phyloP scores from a whole-genome alignment of 2,888 invertebrate genomes.

The Oscheius myriophilus region DNA sequence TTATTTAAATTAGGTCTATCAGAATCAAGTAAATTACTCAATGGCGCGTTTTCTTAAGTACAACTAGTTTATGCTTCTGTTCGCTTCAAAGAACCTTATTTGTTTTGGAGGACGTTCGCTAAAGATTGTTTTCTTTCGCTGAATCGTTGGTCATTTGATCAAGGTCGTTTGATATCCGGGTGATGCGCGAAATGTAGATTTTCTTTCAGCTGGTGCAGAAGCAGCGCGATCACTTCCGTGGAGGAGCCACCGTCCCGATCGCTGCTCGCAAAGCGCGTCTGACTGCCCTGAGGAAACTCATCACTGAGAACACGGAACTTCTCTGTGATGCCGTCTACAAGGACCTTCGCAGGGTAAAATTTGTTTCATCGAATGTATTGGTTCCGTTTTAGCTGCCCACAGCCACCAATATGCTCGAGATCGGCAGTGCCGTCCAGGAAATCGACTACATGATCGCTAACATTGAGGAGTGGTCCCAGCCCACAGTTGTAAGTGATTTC shows the following conservation, averaged over 20 bases:
- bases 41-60: too few species aligned
- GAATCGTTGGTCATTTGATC: too few species aligned
- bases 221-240: conserved; percentile 21
- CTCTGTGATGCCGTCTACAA: conserved; percentile 28
- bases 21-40: too few species aligned
- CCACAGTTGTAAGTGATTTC: conserved; percentile 26
- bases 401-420: conserved; percentile 28
- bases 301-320: conserved; percentile 26
- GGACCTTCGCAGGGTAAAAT: conserved; percentile 23
- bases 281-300: conserved; percentile 20
- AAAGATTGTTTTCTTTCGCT: too few species aligned
- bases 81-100: too few species aligned
- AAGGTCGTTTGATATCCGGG: too few species aligned
- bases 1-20: too few species aligned
- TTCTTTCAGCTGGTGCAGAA: conserved; percentile 27
- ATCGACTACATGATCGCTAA: conserved; percentile 59
- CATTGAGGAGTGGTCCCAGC: conserved; percentile 54
- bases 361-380: background rate
- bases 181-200: background rate
- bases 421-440: conserved; percentile 38
- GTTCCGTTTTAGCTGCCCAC: conserved; percentile 14
- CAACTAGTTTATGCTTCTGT: too few species aligned
- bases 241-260: conserved; percentile 20
- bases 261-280: conserved; percentile 12
- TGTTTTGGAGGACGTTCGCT: too few species aligned